phyloP scores from a whole-genome alignment of 92 coral and sea anemone species.

The Parazoanthus atlanticus region DNA sequence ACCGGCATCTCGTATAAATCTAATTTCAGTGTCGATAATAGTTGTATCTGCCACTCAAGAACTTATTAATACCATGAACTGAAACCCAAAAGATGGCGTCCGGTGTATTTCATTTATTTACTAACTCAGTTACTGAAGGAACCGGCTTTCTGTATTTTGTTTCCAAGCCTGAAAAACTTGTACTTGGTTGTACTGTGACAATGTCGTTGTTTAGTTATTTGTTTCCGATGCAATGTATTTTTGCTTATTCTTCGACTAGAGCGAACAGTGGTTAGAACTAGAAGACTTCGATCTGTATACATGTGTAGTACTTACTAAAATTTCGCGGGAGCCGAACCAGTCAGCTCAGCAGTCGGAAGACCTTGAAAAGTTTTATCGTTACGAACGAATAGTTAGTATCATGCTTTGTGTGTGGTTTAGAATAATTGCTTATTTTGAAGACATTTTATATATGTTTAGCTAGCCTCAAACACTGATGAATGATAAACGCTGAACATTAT shows the following conservation, averaged over 20 bases:
- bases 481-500: background rate
- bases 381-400: background rate
- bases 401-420: background rate
- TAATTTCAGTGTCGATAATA: background rate
- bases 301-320: background rate
- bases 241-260: background rate
- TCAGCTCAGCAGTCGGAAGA: background rate
- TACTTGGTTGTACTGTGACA: background rate
- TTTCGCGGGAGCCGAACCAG: background rate
- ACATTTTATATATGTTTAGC: background rate
- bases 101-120: background rate
- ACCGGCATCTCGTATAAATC: background rate
- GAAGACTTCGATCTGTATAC: background rate
- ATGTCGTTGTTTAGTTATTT: background rate
- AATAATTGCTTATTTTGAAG: conserved; percentile 3
- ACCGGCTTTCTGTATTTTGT: background rate
- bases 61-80: background rate
- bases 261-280: background rate
- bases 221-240: background rate
- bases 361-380: background rate
- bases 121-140: too few species aligned
- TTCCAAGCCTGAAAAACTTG: background rate
- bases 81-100: conserved; percentile 20
- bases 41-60: background rate
- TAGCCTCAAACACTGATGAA: background rate